Conservation (phyloP, 2,888 invertebrate genomes). For the Volucella inflata region DNA sequence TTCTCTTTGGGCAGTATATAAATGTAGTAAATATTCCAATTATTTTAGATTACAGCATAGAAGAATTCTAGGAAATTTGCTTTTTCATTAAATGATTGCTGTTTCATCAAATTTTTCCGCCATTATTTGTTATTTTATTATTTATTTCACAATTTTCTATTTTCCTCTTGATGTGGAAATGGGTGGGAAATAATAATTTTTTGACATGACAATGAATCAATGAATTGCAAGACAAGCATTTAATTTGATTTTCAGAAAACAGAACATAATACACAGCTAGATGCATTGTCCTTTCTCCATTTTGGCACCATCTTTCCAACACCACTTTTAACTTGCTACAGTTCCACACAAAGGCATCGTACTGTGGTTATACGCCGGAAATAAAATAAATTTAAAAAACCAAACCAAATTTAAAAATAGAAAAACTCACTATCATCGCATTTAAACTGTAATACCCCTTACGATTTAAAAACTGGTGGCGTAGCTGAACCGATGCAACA, state of each 20-base stretch:
- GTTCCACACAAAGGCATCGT: not conserved
- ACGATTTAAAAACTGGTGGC: not conserved
- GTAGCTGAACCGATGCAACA: not conserved
- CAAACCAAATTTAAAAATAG: not conserved
- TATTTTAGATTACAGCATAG: too few relatives aligned
- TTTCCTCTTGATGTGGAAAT: not conserved
- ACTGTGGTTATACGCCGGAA: not conserved
- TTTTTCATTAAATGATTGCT: too few relatives aligned
- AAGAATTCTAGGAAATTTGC: too few relatives aligned
- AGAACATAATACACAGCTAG: not conserved
- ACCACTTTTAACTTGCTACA: not conserved
- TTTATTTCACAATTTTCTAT: too few relatives aligned
- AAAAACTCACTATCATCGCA: slow-evolving; percentile 4
- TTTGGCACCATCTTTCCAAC: not conserved
- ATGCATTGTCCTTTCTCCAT: not conserved
- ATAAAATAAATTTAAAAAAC: slow-evolving; percentile 3
- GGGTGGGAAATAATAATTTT: not conserved
- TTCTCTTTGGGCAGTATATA: too few relatives aligned
- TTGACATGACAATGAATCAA: too few relatives aligned
- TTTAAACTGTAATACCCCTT: not conserved
- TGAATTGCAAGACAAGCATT: not conserved
- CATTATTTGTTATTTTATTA: too few relatives aligned
- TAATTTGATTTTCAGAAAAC: not conserved
- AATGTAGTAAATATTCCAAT: too few relatives aligned
- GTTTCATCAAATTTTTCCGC: too few relatives aligned